phyloP scores from a whole-genome alignment of 2,113 vertebrate species.

The Chamaetylas fuelleborni region DNA sequence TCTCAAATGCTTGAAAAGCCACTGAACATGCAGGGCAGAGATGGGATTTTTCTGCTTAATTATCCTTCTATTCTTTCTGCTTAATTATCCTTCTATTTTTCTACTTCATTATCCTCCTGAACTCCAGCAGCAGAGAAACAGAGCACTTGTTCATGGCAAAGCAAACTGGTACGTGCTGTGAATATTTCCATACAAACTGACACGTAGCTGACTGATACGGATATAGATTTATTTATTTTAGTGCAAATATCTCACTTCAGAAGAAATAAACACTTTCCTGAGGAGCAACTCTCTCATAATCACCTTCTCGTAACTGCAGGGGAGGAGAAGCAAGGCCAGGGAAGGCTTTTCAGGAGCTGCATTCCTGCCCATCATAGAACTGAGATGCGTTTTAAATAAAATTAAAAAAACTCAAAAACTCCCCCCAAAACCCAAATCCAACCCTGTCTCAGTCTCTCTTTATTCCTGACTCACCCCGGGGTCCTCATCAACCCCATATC shows the following conservation, averaged over 20 bases:
- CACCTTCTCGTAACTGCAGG: background rate
- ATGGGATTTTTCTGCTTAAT: background rate
- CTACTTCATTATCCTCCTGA: background rate
- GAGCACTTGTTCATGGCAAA: background rate
- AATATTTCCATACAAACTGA: background rate
- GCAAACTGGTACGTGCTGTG: accelerated
- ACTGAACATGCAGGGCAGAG: background rate
- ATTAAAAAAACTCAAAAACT: too few species aligned
- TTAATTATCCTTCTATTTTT: too few species aligned
- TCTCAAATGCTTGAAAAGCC: background rate
- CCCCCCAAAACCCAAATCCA: accelerated
- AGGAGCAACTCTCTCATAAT: background rate
- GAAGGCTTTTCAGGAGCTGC: background rate
- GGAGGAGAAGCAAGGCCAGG: background rate
- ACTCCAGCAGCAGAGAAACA: background rate
- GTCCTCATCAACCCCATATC: accelerated
- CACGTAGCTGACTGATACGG: background rate
- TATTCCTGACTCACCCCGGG: too few species aligned
- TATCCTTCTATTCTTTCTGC: background rate
- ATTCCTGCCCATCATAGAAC: background rate
- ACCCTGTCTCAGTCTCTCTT: background rate
- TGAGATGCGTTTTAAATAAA: background rate
- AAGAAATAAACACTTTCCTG: background rate
- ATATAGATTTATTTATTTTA: background rate
- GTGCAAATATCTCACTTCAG: background rate